Conservation (phyloP, 2,113 vertebrate species). For the rat (Rattus norvegicus) region DNA sequence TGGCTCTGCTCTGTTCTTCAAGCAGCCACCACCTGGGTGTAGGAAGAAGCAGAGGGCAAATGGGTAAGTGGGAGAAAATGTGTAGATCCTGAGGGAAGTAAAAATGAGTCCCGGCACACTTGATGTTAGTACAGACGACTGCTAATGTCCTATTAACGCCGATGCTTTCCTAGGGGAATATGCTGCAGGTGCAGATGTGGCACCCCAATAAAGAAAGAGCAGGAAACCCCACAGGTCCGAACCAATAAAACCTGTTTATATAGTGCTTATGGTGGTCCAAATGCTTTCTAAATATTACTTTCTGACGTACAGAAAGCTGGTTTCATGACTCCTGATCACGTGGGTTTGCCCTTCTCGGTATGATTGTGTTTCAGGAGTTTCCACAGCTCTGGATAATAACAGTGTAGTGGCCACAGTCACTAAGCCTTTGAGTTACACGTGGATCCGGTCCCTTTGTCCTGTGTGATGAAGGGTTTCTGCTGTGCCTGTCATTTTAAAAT, state of each 20-base stretch:
- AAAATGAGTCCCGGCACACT: background rate
- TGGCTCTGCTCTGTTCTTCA: background rate
- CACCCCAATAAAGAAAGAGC: background rate
- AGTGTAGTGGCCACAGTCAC: background rate
- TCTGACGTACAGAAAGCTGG: background rate
- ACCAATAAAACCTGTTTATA: background rate
- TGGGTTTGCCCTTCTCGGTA: background rate
- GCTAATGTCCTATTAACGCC: background rate
- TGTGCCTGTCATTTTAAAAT: constrained; percentile 7
- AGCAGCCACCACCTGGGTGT: background rate
- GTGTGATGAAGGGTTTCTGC: background rate
- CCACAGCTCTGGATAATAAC: background rate
- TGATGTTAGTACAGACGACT: background rate
- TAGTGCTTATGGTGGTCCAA: background rate
- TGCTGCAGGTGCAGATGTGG: background rate
- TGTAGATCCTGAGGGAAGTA: background rate
- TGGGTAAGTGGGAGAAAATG: background rate
- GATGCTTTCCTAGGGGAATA: background rate
- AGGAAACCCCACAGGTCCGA: background rate
- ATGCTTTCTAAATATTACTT: constrained; percentile 21
- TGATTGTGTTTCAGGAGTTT: background rate
- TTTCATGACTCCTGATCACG: background rate
- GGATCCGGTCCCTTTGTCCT: background rate
- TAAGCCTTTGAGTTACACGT: background rate
- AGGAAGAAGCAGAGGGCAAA: background rate